Base-by-base conservation (phyloP, 2,113 vertebrate species). In the Callipepla squamata region DNA sequence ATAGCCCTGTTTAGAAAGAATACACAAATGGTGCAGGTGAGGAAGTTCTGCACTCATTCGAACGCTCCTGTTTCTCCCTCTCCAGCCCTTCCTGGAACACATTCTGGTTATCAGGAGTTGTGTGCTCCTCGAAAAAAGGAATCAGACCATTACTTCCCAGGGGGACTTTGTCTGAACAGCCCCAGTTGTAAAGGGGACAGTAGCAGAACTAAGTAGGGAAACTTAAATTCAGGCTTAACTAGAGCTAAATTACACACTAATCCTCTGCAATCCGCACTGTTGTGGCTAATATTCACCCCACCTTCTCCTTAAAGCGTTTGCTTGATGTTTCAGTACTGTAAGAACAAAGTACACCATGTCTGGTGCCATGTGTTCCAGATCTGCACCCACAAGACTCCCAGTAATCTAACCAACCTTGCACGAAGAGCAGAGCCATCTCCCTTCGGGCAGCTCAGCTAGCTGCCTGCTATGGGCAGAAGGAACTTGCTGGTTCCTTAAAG, bases 141-240 rank as follows among this genome's bases (percentile, higher is more conserved):
- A 57, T 32, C 1, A 5, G 42, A 22, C 30, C 7, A 26, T 72
- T 70, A 65, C 23, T 44, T 81, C 58, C 53, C 44, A n/a, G 48
- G 0, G 59, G 44, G 62, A 75, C 48, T 87, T 48, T 72, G 19
- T 32, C 47, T 72, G 70, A 87, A 87, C n/a, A 75, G 66, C 50
- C 50, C 58, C 55, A 73, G 6, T 30, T 87, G n/a, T 69, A 85
- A 66, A 73, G 76, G 32, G 62, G 72, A 77, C 63, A 80, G 79
- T 57, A 80, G 81, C 1, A 89, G 58, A 84, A 51, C 74, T 61
- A 82, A 81, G 45, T 32, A 89, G 8, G 18, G n/a, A 89, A 85
- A 87, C 82, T 92, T 93, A 94, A 94, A 91, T 82, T 93, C 78
- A 91, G 78, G 84, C 47, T 89, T 93, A 94, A 93, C 40, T 47